A percentile compares a stretch with the other conserved stretches of the same genome.
phyloP scores from a whole-genome alignment of 1,140 invertebrate species.

The Copidosoma floridanum region DNA sequence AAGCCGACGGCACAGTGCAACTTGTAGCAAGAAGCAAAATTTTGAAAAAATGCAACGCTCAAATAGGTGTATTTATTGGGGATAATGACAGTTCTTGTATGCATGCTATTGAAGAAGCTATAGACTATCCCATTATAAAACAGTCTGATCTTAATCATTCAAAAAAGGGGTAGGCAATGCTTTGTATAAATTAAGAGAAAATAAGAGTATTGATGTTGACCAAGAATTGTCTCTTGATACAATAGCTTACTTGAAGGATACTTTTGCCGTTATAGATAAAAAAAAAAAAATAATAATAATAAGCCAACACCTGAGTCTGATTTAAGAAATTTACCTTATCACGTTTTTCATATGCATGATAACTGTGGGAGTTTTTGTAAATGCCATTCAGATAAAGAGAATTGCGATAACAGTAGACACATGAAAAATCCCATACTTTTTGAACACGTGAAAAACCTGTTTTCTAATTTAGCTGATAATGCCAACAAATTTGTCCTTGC shows the following conservation, averaged over 20 bases:
- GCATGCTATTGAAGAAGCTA: not conserved
- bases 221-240: not conserved
- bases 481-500: not conserved
- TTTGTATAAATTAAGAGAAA: too few relatives aligned
- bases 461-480: not conserved
- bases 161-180: too few relatives aligned
- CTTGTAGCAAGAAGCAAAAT: constrained; percentile 7
- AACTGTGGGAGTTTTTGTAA: not conserved
- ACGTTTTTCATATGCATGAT: constrained; percentile 7
- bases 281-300: not conserved
- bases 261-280: not conserved
- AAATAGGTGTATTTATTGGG: constrained; percentile 1
- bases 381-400: constrained; percentile 11
- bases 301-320: not conserved
- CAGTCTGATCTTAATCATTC: too few relatives aligned
- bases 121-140: constrained; percentile 9
- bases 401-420: not conserved
- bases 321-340: not conserved
- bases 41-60: not conserved
- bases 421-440: constrained; percentile 8
- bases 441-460: not conserved
- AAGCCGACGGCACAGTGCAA: constrained; percentile 3
- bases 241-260: not conserved
- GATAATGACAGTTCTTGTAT: constrained; percentile 4
- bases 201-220: not conserved